A percentile compares a stretch with the other conserved stretches of the same genome.
Evolutionary conservation across 2,113 vertebrate genomes (phyloP).

Genomic region (Mormyrus lacerda): DNA sequence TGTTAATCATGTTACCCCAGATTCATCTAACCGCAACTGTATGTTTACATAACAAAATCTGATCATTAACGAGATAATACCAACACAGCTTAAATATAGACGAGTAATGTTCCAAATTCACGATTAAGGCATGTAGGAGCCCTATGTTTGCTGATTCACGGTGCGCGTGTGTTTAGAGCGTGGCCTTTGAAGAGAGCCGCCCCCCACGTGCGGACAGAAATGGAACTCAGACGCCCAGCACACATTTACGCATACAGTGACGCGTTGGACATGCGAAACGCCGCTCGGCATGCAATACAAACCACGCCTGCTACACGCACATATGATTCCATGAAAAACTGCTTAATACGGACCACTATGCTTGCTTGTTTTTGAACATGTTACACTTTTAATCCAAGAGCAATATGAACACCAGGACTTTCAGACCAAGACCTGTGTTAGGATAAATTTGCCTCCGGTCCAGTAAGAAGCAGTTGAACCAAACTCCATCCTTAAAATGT

Average conservation of each 20-base stretch:
- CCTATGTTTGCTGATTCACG: not conserved
- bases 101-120: not conserved
- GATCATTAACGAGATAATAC: not conserved
- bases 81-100: not conserved
- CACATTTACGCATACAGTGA: not conserved
- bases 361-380: not conserved
- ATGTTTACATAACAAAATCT: not conserved
- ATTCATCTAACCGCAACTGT: not conserved
- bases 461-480: not conserved
- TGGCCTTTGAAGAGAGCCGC: not conserved
- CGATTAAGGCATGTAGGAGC: not conserved
- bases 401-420: not conserved
- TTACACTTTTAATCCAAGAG: not conserved
- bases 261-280: not conserved
- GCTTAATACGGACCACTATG: not conserved
- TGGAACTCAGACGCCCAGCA: not conserved
- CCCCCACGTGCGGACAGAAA: not conserved
- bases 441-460: not conserved
- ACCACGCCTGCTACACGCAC: not conserved
- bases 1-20: not conserved
- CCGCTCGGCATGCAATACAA: not conserved
- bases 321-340: not conserved
- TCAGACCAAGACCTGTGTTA: not conserved
- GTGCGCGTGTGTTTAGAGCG: not conserved
- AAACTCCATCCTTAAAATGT: not conserved